Conservation (phyloP, 2,888 invertebrate genomes). For the Caradrina kadenii region DNA sequence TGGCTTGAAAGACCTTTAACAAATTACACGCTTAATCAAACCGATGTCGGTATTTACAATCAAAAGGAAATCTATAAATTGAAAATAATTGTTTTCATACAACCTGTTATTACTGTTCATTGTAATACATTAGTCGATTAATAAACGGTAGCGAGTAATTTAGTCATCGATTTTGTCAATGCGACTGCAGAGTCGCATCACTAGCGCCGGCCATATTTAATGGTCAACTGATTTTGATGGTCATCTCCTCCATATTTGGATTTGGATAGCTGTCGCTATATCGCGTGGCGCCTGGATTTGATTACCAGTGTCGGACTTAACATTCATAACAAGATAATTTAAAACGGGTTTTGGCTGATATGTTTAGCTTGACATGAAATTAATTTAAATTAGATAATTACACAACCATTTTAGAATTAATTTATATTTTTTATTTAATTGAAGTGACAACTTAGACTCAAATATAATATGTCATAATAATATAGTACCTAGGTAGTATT, state of each 20-base stretch:
- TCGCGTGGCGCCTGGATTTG: too few species aligned
- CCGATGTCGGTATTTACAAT: constrained; percentile 11
- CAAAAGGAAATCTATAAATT: constrained; percentile 30
- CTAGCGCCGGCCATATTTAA: constrained; percentile 1
- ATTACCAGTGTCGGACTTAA: too few species aligned
- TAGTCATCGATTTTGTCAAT: constrained; percentile 43
- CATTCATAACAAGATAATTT: constrained; percentile 22
- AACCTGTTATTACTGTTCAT: constrained; percentile 35
- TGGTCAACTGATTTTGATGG: not conserved
- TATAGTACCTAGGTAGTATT: too few species aligned
- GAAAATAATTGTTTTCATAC: constrained; percentile 4
- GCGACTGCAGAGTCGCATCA: constrained; percentile 36
- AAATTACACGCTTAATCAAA: constrained; percentile 22
- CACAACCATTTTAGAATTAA: not conserved
- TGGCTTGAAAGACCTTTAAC: constrained; percentile 18
- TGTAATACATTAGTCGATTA: constrained; percentile 43
- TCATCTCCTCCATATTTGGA: constrained; percentile 32
- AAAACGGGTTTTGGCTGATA: constrained; percentile 23
- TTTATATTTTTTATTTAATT: too few species aligned
- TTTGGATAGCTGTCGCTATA: constrained; percentile 16
- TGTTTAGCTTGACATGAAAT: constrained; percentile 6
- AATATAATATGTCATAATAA: too few species aligned
- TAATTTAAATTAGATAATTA: constrained; percentile 19
- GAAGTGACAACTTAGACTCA: too few species aligned
- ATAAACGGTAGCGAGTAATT: constrained; percentile 31